Base-by-base conservation (phyloP, 23 tunicate genomes). In the Botrylloides violaceus region DNA sequence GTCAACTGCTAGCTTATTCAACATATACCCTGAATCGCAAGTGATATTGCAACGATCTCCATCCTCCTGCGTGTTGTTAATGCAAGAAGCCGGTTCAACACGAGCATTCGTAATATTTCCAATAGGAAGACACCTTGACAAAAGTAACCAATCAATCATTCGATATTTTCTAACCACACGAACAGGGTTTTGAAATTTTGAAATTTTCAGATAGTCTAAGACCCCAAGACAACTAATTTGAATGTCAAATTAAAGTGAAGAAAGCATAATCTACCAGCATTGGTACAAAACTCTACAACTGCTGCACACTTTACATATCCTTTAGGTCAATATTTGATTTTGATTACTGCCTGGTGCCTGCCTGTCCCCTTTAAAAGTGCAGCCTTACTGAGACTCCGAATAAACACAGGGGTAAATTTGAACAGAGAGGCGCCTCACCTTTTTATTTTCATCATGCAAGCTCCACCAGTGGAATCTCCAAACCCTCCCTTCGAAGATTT, bases 361-460 rank as follows among this genome's bases (percentile, higher is more conserved):
- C n/a, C n/a, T n/a, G n/a, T n/a, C n/a, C n/a, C n/a, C n/a, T n/a
- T n/a, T n/a, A n/a, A n/a, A n/a, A n/a, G n/a, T n/a, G n/a, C n/a
- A n/a, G n/a, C n/a, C n/a, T n/a, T n/a, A n/a, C n/a, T n/a, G n/a
- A n/a, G n/a, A n/a, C n/a, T n/a, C n/a, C n/a, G n/a, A n/a, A n/a
- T n/a, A n/a, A n/a, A n/a, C n/a, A n/a, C n/a, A n/a, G n/a, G n/a
- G n/a, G n/a, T n/a, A n/a, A n/a, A n/a, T 32, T 25, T 12, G 34
- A 47, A 85, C 55, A 39, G 80, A 70, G 6, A 77, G 64, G 65
- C 94, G 79, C 2, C 94, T 85, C 56, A 68, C 74, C 57, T 68
- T 43, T 68, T 68, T 18, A 37, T 21, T 37, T 68, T 68, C 43
- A 36, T 38, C 5, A 32, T 23, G 37, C 74, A 68, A 36, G 74